Conservation (phyloP, 2,888 invertebrate genomes). For the Girardia tigrina region DNA sequence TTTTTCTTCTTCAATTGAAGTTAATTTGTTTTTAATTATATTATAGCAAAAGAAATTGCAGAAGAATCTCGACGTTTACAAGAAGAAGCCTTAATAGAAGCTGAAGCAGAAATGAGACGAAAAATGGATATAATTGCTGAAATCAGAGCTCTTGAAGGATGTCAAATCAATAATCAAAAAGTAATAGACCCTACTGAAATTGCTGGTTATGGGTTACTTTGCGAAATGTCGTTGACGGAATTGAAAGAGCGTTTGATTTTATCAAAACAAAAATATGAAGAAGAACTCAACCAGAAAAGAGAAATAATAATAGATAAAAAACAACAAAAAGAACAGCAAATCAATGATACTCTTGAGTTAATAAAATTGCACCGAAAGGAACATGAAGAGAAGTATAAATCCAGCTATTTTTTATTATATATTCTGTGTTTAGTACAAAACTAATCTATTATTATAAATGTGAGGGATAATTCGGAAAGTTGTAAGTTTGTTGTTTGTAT, state of each 20-base stretch:
- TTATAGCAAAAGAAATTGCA: constrained; percentile 45
- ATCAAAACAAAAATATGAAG: constrained; percentile 41
- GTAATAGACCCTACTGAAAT: constrained; percentile 46
- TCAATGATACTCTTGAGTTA: constrained; percentile 46
- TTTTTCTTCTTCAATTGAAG: not conserved
- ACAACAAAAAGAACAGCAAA: constrained; percentile 46
- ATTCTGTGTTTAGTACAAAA: no score
- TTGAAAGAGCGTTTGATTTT: constrained; percentile 44
- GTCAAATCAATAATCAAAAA: constrained; percentile 44
- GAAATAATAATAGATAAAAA: constrained; percentile 47
- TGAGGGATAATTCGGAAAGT: no score
- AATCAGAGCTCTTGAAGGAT: constrained; percentile 49
- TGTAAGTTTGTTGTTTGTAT: no score
- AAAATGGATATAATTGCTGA: constrained; percentile 49
- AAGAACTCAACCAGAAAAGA: constrained; percentile 44
- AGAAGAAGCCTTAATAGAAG: constrained; percentile 41
- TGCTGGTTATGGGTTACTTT: constrained; percentile 46
- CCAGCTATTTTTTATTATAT: no score
- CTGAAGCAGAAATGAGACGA: constrained; percentile 48
- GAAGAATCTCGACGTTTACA: constrained; percentile 46
- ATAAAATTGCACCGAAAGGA: constrained; percentile 38
- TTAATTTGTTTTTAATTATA: not conserved
- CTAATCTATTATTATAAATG: no score
- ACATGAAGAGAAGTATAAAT: not conserved
- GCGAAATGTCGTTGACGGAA: constrained; percentile 51